Evolutionary conservation across 2,797 vertebrate species (phyloP).

Genomic region (Pseudochirops corinnae): DNA sequence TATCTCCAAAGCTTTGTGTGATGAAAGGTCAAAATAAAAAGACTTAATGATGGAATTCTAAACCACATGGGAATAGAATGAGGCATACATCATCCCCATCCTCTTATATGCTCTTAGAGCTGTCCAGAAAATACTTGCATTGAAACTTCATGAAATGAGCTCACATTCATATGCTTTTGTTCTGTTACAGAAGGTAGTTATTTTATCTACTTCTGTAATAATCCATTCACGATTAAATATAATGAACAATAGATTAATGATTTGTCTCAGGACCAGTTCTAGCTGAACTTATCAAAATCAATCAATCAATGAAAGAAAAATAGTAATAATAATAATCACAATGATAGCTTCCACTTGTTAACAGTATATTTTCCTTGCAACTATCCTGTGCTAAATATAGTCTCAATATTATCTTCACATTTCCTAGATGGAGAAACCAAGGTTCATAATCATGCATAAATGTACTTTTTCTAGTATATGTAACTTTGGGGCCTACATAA

Average conservation of each 20-base stretch:
- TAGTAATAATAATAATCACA: neutral
- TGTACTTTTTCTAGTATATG: neutral
- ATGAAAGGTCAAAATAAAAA: neutral
- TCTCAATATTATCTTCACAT: neutral
- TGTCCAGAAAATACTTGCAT: neutral
- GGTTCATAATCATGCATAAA: neutral
- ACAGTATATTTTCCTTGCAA: neutral
- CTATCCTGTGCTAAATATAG: neutral
- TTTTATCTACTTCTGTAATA: neutral
- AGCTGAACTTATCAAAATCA: neutral
- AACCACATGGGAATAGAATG: neutral
- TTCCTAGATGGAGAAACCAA: neutral
- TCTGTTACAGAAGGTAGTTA: neutral
- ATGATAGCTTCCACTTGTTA: neutral
- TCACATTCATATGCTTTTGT: neutral
- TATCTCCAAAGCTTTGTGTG: neutral
- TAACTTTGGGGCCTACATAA: neutral
- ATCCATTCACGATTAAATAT: neutral
- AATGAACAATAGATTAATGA: neutral
- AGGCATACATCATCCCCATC: neutral
- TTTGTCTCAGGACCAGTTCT: neutral
- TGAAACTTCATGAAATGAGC: neutral
- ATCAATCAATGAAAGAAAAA: neutral
- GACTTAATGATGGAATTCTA: neutral
- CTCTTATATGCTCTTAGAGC: neutral